phyloP scores from a whole-genome alignment of 2,888 invertebrate genomes.

The Cerastis rubricosa region DNA sequence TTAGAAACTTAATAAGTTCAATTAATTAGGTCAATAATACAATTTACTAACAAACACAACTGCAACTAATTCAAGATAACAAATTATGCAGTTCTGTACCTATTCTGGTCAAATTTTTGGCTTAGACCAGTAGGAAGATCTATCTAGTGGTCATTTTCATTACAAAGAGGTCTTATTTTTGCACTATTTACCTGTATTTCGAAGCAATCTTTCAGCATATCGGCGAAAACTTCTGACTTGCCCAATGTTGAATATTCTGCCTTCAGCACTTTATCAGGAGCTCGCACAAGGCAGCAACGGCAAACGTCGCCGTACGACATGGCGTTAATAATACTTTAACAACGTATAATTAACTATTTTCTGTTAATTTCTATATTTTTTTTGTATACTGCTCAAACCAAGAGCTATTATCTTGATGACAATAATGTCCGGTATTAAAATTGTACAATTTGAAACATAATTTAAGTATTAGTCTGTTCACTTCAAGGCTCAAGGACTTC shows the following conservation, averaged over 20 bases:
- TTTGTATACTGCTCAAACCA: background rate
- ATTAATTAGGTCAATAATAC: conserved; percentile 20
- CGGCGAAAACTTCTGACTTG: conserved; percentile 81
- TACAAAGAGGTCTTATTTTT: background rate
- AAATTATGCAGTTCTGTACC: background rate
- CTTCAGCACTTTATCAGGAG: conserved; percentile 83
- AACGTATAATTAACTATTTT: background rate
- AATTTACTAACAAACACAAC: background rate
- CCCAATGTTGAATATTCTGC: conserved; percentile 76
- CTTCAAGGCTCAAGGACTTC: rapidly evolving
- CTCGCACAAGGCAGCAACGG: conserved; percentile 81
- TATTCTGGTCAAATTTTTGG: background rate
- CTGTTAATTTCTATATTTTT: conserved; percentile 10
- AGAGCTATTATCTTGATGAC: conserved; percentile 41
- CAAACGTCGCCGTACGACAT: conserved; percentile 77
- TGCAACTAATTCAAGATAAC: background rate
- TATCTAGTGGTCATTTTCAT: background rate
- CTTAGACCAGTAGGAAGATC: background rate
- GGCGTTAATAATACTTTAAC: conserved; percentile 6
- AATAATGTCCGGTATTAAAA: conserved; percentile 5
- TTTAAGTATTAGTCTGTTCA: background rate
- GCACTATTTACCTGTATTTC: conserved; percentile 81
- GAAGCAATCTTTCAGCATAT: conserved; percentile 87
- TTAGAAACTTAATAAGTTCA: background rate
- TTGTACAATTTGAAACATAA: background rate